Conservation (phyloP, 2,797 vertebrate genomes). For the Macropodus opercularis region DNA sequence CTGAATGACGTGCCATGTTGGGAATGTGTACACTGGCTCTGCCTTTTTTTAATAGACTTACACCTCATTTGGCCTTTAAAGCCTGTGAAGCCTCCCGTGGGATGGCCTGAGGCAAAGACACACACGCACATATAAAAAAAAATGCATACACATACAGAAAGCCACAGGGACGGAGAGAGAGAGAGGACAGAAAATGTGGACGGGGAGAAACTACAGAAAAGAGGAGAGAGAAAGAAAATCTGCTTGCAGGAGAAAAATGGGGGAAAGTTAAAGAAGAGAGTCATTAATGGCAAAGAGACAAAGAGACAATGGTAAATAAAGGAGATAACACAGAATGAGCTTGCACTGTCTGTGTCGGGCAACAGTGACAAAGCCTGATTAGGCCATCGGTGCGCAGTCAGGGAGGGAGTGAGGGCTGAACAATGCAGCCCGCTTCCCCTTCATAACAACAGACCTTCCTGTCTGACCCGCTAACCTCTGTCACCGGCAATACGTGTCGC, state of each 20-base stretch:
- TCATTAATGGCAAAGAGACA: constrained; percentile 34
- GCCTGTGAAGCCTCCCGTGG: constrained; percentile 85
- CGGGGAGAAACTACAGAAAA: constrained; percentile 6
- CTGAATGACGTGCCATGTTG: constrained; percentile 80
- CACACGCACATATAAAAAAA: constrained; percentile 41
- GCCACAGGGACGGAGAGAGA: constrained; percentile 50
- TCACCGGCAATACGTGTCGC: constrained; percentile 84
- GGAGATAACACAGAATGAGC: constrained; percentile 64
- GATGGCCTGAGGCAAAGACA: constrained; percentile 75
- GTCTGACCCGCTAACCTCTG: constrained; percentile 85
- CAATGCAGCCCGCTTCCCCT: constrained; percentile 79
- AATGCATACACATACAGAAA: constrained; percentile 65
- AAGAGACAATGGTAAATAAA: constrained; percentile 60
- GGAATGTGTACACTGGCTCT: constrained; percentile 80
- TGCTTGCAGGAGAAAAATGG: constrained; percentile 9
- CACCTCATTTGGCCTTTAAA: constrained; percentile 90
- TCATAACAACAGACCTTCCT: constrained; percentile 83
- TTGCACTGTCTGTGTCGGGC: constrained; percentile 54
- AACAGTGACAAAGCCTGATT: constrained; percentile 81
- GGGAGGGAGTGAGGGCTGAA: constrained; percentile 71
- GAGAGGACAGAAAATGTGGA: constrained; percentile 30
- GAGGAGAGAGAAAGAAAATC: constrained; percentile 11
- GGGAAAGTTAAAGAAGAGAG: constrained; percentile 7
- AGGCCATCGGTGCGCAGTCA: constrained; percentile 74
- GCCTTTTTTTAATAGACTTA: constrained; percentile 88